These are phyloP conservation scores for Drosophila kurseongensis DNA, from an alignment of 1,140 invertebrate genomes.

Conservation along the genomic window DNA sequence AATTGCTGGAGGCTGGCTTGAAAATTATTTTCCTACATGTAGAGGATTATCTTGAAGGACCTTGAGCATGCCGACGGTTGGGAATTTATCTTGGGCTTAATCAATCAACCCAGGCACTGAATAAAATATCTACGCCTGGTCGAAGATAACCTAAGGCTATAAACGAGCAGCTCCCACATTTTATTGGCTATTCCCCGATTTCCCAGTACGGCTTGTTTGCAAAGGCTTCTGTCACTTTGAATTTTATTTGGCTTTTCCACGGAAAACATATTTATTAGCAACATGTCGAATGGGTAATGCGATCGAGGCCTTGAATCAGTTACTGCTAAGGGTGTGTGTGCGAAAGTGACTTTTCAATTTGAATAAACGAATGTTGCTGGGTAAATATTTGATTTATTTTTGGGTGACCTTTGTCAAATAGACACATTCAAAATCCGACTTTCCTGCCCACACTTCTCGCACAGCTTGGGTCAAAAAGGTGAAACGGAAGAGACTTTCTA, in stretches of 20 bases:
- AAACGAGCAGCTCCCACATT: conserved; percentile 33
- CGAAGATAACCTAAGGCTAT: conserved; percentile 18
- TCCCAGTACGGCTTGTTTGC: conserved; percentile 6
- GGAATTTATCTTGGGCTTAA: conserved; percentile 31
- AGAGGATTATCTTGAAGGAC: conserved; percentile 19
- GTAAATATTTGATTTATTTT: conserved; percentile 82
- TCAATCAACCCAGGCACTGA: conserved; percentile 33
- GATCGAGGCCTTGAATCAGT: conserved; percentile 66
- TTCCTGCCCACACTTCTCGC: conserved; percentile 11
- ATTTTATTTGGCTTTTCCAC: conserved; percentile 47
- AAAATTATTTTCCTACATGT: conserved; percentile 46
- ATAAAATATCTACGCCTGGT: conserved; percentile 36
- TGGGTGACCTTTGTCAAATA: conserved; percentile 75
- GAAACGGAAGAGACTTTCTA: not conserved
- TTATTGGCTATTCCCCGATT: conserved; percentile 54
- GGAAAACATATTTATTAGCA: conserved; percentile 71
- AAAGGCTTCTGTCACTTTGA: conserved; percentile 40
- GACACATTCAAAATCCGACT: conserved; percentile 28
- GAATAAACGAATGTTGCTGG: conserved; percentile 65
- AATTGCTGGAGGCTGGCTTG: conserved; percentile 18
- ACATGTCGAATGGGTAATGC: conserved; percentile 75
- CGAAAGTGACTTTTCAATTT: conserved; percentile 73
- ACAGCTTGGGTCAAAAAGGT: conserved; percentile 8
- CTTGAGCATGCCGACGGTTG: conserved; percentile 10
- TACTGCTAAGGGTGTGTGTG: conserved; percentile 35